Evolutionary conservation across 1,140 invertebrate genomes (phyloP).

Genomic region (Fopius arisanus): DNA sequence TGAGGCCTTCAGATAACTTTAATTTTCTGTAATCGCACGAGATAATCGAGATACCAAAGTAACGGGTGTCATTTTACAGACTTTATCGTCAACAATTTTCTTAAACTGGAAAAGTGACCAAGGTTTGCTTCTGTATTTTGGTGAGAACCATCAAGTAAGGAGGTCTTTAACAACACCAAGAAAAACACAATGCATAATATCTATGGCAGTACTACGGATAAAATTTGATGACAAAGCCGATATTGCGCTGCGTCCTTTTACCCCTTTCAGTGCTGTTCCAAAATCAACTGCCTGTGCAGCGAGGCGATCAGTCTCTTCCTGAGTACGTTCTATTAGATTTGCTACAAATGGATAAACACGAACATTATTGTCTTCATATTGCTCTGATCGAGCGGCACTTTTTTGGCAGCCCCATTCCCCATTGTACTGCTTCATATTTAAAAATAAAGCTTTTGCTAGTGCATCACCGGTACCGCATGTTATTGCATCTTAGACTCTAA

Average conservation of each 20-base stretch:
- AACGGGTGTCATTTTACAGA: not conserved
- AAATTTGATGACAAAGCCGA: conserved; percentile 14
- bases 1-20: conserved; percentile 37
- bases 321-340: too few relatives aligned
- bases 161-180: not conserved
- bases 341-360: too few relatives aligned
- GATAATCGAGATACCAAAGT: not conserved
- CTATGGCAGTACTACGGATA: conserved; percentile 21
- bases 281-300: too few relatives aligned
- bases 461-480: too few relatives aligned
- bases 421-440: too few relatives aligned
- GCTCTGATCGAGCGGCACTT: too few relatives aligned
- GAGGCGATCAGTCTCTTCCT: too few relatives aligned
- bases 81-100: not conserved
- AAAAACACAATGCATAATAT: conserved; percentile 27
- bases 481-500: too few relatives aligned
- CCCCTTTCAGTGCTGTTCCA: not conserved
- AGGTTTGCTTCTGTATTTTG: not conserved
- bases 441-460: too few relatives aligned
- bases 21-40: not conserved
- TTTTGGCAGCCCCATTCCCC: too few relatives aligned
- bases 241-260: conserved; percentile 19
- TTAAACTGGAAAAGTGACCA: not conserved
- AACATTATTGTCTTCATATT: too few relatives aligned
- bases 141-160: not conserved